phyloP scores from a whole-genome alignment of 2,797 vertebrate species.

The Mus spretus region DNA sequence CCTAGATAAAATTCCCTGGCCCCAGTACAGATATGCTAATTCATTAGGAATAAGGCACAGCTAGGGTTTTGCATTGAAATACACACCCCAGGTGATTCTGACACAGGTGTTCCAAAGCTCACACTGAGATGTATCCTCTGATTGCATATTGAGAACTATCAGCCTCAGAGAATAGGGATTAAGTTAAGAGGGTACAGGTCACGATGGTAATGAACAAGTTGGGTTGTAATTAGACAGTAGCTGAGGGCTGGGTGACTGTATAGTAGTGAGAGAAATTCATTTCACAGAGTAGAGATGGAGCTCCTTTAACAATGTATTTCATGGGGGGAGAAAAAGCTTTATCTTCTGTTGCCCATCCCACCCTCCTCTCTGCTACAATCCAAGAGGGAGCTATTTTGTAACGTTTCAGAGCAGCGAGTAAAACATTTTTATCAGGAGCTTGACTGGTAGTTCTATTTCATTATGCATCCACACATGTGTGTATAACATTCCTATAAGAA shows the following conservation, averaged over 20 bases:
- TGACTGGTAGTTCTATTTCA: not conserved
- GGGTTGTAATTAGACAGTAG: constrained; percentile 55
- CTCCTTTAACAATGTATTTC: constrained; percentile 23
- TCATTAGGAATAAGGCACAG: not conserved
- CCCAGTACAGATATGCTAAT: constrained; percentile 31
- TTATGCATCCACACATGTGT: not conserved
- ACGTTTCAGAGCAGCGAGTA: constrained; percentile 11
- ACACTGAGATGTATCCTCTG: not conserved
- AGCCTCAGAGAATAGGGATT: not conserved
- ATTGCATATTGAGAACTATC: constrained; percentile 42
- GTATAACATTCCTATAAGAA: not conserved
- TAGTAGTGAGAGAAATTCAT: not conserved
- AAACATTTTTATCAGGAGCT: constrained; percentile 25
- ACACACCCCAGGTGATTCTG: constrained; percentile 12
- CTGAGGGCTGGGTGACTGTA: not conserved
- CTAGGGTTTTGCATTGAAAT: constrained; percentile 28
- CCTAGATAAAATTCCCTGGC: not conserved
- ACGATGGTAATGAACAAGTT: constrained; percentile 31
- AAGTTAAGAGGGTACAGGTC: constrained; percentile 50
- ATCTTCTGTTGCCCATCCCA: not conserved
- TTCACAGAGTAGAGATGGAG: not conserved
- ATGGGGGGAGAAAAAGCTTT: not conserved
- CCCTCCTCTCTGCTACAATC: not conserved
- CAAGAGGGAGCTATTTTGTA: constrained; percentile 31
- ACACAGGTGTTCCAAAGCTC: not conserved